phyloP scores from a whole-genome alignment of 2,888 invertebrate genomes.

The Yponomeuta malinellus region DNA sequence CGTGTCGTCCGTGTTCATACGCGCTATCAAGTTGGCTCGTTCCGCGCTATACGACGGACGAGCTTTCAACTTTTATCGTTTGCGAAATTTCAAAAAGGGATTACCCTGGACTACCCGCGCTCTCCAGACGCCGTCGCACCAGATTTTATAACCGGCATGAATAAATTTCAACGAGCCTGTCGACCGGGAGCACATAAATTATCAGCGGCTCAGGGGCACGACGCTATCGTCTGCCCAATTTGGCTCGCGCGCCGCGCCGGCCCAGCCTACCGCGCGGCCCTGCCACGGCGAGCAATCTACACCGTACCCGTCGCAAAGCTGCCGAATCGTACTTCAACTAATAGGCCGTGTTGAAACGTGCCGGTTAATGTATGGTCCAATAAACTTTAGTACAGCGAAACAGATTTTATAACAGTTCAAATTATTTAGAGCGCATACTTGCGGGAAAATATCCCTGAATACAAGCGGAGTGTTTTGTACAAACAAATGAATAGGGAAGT shows the following conservation, averaged over 20 bases:
- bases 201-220: conserved; percentile 32
- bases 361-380: background rate
- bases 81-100: conserved; percentile 55
- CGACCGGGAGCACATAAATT: conserved; percentile 31
- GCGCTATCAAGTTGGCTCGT: background rate
- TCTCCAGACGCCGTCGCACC: conserved; percentile 44
- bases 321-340: background rate
- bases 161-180: conserved; percentile 51
- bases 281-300: background rate
- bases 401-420: background rate
- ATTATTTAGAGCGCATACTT: background rate
- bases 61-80: conserved; percentile 20
- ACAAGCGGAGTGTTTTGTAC: background rate
- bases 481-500: too few species aligned
- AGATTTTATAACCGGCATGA: conserved; percentile 71
- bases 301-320: background rate
- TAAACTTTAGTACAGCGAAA: conserved; percentile 3
- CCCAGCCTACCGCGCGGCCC: background rate
- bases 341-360: conserved; percentile 2
- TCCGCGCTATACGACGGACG: background rate
- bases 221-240: background rate
- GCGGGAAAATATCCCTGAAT: background rate
- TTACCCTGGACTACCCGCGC: conserved; percentile 38
- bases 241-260: background rate
- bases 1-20: background rate